These are phyloP conservation scores for Eueremaeus valkanovi DNA, from an alignment of 2,888 invertebrate species.

Conservation along the genomic window DNA sequence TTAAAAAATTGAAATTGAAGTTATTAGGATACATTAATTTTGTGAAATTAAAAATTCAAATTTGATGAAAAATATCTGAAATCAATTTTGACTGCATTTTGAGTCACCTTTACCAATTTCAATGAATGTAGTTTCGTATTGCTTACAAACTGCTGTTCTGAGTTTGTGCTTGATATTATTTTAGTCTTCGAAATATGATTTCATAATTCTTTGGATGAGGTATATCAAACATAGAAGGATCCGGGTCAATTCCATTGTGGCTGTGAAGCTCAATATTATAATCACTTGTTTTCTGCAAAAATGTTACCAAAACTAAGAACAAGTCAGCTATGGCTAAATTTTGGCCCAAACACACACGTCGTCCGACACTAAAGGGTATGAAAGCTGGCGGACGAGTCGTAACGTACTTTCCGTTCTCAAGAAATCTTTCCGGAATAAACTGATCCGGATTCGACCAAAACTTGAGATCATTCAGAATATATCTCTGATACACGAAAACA, in stretches of 20 bases:
- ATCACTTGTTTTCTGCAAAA: background rate
- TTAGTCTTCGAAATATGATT: too few relatives aligned
- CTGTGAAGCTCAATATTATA: background rate
- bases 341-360: background rate
- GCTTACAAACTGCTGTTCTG: too few relatives aligned
- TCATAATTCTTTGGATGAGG: too few relatives aligned
- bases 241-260: background rate
- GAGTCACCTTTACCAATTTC: too few relatives aligned
- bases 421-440: background rate
- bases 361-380: conserved; percentile 16
- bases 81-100: too few relatives aligned
- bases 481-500: background rate
- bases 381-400: background rate
- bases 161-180: too few relatives aligned
- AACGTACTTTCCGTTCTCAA: background rate
- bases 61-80: too few relatives aligned
- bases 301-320: background rate
- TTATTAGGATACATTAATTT: too few relatives aligned
- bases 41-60: too few relatives aligned
- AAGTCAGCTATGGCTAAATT: conserved; percentile 4
- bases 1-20: too few relatives aligned
- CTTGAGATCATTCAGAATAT: background rate
- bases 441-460: background rate
- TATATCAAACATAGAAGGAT: too few relatives aligned
- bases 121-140: too few relatives aligned